A percentile compares a stretch with the other conserved stretches of the same genome.
phyloP scores from a whole-genome alignment of 2,113 vertebrate species.

The Ia io region DNA sequence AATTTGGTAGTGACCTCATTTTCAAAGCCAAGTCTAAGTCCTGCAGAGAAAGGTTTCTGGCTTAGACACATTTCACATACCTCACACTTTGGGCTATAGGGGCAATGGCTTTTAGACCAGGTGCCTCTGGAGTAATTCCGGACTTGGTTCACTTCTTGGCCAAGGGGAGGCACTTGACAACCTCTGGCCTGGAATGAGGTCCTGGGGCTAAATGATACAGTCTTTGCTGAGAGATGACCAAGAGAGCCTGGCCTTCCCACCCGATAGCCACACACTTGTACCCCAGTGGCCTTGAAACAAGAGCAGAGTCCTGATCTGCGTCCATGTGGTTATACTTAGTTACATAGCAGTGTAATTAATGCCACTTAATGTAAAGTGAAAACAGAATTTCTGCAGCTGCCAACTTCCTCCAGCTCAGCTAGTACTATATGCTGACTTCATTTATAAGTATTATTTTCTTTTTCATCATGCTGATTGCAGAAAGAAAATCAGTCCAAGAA shows the following conservation, averaged over 20 bases:
- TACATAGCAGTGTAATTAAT: constrained; percentile 69
- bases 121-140: background rate
- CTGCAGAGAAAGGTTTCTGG: constrained; percentile 17
- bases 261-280: background rate
- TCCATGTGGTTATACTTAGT: constrained; percentile 53
- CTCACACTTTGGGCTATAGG: background rate
- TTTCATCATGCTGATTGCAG: constrained; percentile 65
- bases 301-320: constrained; percentile 7
- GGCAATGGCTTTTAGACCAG: constrained; percentile 33
- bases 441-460: constrained; percentile 73
- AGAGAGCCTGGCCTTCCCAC: background rate
- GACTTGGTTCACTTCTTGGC: constrained; percentile 12
- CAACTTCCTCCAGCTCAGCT: constrained; percentile 63
- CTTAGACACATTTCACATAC: constrained; percentile 1
- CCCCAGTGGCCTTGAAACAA: constrained; percentile 13
- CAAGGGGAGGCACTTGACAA: background rate
- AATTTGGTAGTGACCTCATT: constrained; percentile 50
- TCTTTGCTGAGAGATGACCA: background rate
- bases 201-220: background rate
- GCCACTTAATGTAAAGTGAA: constrained; percentile 69
- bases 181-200: background rate
- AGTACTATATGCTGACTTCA: constrained; percentile 39
- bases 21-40: constrained; percentile 31
- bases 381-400: constrained; percentile 59
- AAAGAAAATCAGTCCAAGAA: constrained; percentile 69